Conservation (phyloP, 2,888 invertebrate genomes). For the Cyaniris semiargus region DNA sequence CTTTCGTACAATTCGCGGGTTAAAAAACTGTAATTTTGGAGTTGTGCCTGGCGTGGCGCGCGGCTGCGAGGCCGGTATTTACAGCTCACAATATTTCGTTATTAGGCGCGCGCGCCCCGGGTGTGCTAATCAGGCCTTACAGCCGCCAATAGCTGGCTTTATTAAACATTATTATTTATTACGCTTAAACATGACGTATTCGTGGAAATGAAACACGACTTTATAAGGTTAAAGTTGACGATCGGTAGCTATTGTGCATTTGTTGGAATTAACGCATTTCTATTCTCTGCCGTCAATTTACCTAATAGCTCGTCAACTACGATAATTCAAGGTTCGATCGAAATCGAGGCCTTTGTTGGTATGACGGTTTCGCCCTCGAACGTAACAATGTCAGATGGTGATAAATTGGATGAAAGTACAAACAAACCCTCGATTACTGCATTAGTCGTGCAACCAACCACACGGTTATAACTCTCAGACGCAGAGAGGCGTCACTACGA, state of each 20-base stretch:
- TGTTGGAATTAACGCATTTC: not conserved
- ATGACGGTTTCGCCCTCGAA: not conserved
- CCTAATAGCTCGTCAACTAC: not conserved
- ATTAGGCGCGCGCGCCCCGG: not conserved
- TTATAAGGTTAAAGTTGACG: not conserved
- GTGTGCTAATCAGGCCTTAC: not conserved
- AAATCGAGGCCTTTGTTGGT: not conserved
- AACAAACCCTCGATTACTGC: not conserved
- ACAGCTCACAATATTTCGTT: not conserved
- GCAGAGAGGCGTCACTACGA: not conserved
- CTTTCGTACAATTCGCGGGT: not conserved
- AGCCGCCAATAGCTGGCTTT: not conserved
- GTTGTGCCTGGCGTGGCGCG: not conserved
- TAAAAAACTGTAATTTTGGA: not conserved
- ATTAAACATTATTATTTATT: conserved; percentile 15
- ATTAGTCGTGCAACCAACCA: not conserved
- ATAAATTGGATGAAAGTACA: not conserved
- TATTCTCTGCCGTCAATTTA: not conserved
- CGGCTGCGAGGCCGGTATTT: not conserved
- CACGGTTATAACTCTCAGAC: not conserved
- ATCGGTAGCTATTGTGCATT: not conserved
- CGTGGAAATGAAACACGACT: not conserved
- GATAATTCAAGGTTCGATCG: not conserved
- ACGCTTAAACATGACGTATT: conserved; percentile 9
- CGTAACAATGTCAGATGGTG: not conserved